Evolutionary conservation across 2,113 vertebrate genomes (phyloP), one percentile per base, ranked within the genome.

Genomic region (Aldabrachelys gigantea): DNA sequence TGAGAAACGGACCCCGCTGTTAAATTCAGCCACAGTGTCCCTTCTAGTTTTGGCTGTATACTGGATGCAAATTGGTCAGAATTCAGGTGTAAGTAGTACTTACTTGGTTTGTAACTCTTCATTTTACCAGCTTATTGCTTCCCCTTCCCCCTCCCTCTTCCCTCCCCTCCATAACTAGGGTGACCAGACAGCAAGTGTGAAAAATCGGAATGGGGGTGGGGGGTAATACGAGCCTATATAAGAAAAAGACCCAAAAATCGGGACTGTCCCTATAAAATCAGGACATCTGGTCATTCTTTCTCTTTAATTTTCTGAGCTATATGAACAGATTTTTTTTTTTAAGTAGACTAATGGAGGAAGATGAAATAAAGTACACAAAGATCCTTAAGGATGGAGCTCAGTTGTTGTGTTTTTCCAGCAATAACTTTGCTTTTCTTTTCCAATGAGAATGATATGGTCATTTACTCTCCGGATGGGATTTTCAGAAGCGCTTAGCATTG

Each of bases 41-140:
- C 78, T 93, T 78, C 44, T 69, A 91, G 56, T 84, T 95, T 80
- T 84, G 89, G 85, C 57, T 89, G 12, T 76, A 65, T 72, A 91
- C 96, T 91, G 44, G 62, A 76, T 93, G 89, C 57, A 47, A 0
- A 0, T 69, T 89, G 84, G 53, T 85, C 93, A 75, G 91, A 91
- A 53, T 89, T 49, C 62, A 95, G 35, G 81, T 89, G 88, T 95
- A 80, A 87, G 57, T 82, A 38, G 14, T 12, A 59, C 27, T 59
- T 27, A 29, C 5, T 27, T 59, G 57, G 25, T 59, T 59, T 59
- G 57, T 59, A 29, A 29, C 25, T 59, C 27, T 59, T 59, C 57
- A 13, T 31, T 59, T 29, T 59, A 29, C 57, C 11, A 59, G 10
- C 57, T 59, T 59, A 29, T 31, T 29, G 11, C 25, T 29, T 2